Evolutionary conservation across 2,113 vertebrate species (phyloP), one percentile per base, ranked within the genome.

Genomic region (Ophthalmolycus amberensis): DNA sequence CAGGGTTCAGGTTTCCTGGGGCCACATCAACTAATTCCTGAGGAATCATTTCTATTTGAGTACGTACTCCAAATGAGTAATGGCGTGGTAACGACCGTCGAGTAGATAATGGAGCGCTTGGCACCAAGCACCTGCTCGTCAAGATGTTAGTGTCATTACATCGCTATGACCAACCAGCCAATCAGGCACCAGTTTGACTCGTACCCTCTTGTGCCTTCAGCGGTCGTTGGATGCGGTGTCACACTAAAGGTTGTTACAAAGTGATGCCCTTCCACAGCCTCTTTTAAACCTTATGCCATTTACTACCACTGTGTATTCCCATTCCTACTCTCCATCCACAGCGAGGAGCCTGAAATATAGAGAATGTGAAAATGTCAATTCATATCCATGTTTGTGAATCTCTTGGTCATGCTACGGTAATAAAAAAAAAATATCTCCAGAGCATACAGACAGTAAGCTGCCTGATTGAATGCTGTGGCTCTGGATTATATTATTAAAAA

Each of bases 51-150:
- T 89, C 54, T 75, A 84, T 85, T 88, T 75, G 79, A 77, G 63
- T 83, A 71, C 68, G n/a, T 54, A 71, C 68, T 71, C 68, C 32
- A 78, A 79, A 85, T 88, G 88, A 92, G 72, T 92, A 90, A 94
- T 80, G 71, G 44, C 10, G 40, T 29, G 66, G 32, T 87, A 84
- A 87, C 87, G 84, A 91, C 89, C 89, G 87, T 29, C 56, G 72
- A 84, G 64, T 56, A 85, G 83, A 85, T 89, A 90, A 92, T 88
- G 80, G 84, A 87, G 80, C 83, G 85, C 85, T 74, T 80, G 82
- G 80, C 90, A 86, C 74, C 27, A 54, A 87, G 69, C 85, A 88
- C 79, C 87, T 90, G 91, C 85, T 91, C 69, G 69, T 85, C 90
- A 84, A 82, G 67, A 91, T 79, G 84, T 87, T 77, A 67, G 70